Base-by-base conservation (phyloP, 64 coral and sea anemone genomes). In the Orbicella faveolata region DNA sequence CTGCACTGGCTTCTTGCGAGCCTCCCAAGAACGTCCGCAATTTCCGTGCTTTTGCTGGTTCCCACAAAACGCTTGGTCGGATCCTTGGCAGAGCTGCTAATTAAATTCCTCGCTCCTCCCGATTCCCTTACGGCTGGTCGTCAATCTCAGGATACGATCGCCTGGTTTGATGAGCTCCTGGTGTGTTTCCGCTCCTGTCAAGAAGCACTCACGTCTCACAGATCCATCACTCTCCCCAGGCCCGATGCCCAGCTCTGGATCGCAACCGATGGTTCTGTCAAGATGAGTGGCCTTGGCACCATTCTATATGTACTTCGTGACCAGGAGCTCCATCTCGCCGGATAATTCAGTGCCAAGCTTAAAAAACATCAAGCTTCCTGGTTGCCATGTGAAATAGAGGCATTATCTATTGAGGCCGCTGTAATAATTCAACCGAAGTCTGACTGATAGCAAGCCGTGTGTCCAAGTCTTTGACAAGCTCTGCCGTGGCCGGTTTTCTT, bases 401-500 rank as follows among this genome's bases (percentile, higher is more conserved):
- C 70, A 9, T 34, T 13, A 73, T 26, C 4, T n/a, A 26, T 41
- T 73, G 70, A 0, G 2, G 26, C 26, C 12, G 4, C 70, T 12
- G n/a, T 73, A 0, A 73, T 57, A 9, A 53, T 53, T 6, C 52
- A 53, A 53, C 0, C 68, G 21, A 73, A 73, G 68, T n/a, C 70
- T 73, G 21, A 73, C 70, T 26, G 70, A 34, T 34, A 73, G 26
- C 30, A 26, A 73, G n/a, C 23, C 26, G n/a, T 73, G 70, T 13
- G 25, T 73, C 70, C 7, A 73, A 30, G 70, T 1, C 11, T 73
- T 73, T 89, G 87, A 89, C 11, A 89, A 64, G 87, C 87, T 89
- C 13, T 89, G 37, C 72, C 35, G 30, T 34, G 87, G 75, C 19
- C 72, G 78, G 63, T 89, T 89, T 52, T 88, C 34, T 16, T 76